These are phyloP conservation scores for Prietella phreatophila DNA, from an alignment of 2,113 vertebrate species.

Conservation along the genomic window DNA sequence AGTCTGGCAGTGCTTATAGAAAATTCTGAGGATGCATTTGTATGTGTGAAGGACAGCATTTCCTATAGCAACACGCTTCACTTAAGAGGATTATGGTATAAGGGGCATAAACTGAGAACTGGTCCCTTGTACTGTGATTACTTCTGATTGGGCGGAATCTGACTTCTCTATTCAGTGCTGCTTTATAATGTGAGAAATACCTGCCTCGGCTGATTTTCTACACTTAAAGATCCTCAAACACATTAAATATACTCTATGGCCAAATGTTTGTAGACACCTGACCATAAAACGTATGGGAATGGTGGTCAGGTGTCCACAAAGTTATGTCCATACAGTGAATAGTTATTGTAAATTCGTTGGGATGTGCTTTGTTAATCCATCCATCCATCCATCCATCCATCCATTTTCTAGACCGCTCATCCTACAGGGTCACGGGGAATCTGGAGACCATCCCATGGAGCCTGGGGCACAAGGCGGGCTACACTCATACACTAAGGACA, in stretches of 20 bases:
- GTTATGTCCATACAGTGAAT: neutral
- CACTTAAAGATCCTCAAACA: neutral
- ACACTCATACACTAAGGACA: too few species aligned
- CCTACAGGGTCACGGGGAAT: too few species aligned
- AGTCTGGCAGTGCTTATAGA: neutral
- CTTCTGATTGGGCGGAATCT: constrained; percentile 33
- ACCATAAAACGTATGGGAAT: neutral
- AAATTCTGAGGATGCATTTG: constrained; percentile 1
- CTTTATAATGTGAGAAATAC: neutral
- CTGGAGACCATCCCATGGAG: too few species aligned
- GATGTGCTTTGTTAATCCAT: neutral
- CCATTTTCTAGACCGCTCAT: too few species aligned
- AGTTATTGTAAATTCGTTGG: neutral
- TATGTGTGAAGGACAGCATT: neutral
- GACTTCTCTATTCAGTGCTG: constrained; percentile 9
- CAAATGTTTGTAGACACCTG: neutral
- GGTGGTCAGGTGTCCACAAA: neutral
- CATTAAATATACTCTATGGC: neutral
- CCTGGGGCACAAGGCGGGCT: too few species aligned
- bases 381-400: too few species aligned
- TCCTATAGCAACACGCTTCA: constrained; percentile 16
- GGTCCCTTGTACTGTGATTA: constrained; percentile 40
- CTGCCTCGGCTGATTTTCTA: neutral
- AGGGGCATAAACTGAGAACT: constrained; percentile 38
- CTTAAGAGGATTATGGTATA: constrained; percentile 49